phyloP scores from a whole-genome alignment of 92 coral and sea anemone genomes.

The Palythoa heliodiscus region DNA sequence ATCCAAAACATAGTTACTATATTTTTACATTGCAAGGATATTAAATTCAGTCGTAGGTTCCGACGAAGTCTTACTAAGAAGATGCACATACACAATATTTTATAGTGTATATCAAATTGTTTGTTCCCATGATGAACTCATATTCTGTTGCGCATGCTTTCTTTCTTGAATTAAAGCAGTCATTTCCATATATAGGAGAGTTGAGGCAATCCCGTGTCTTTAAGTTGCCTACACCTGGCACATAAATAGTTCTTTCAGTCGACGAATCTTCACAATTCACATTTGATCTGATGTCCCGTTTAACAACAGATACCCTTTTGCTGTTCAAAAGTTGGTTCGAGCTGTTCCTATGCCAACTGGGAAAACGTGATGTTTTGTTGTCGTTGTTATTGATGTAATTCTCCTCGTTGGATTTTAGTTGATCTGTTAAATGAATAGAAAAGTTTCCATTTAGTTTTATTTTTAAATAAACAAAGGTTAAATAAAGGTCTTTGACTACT shows the following conservation, averaged over 20 bases:
- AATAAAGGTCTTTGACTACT: neutral
- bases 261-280: neutral
- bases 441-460: neutral
- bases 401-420: neutral
- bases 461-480: neutral
- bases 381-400: neutral
- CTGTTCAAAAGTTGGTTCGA: neutral
- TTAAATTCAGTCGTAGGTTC: too few species aligned
- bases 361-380: neutral
- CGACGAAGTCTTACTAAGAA: too few species aligned
- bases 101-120: neutral
- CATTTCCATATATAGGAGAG: neutral
- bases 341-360: neutral
- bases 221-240: neutral
- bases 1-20: too few species aligned
- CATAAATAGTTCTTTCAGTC: neutral
- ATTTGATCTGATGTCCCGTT: slow-evolving; percentile 15
- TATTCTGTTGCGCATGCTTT: neutral
- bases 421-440: neutral
- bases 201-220: slow-evolving; percentile 16
- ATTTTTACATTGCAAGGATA: too few species aligned
- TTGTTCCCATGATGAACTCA: neutral
- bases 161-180: neutral
- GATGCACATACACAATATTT: slow-evolving; percentile 17
- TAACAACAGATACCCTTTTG: neutral